phyloP scores from a whole-genome alignment of 2,888 invertebrate species.

The Watsonalla cultraria region DNA sequence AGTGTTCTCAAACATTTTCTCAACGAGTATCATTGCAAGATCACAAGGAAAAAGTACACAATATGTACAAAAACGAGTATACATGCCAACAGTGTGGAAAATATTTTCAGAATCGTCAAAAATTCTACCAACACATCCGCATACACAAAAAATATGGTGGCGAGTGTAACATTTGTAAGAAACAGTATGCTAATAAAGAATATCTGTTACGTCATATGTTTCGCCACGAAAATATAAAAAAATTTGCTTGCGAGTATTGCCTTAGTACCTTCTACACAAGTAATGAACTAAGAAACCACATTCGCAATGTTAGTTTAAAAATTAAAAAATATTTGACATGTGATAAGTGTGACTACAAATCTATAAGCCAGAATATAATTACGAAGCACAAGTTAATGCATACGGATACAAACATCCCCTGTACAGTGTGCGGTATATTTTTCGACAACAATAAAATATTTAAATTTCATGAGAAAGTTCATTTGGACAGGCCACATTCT shows the following conservation, averaged over 20 bases:
- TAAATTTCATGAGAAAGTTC: slow-evolving; percentile 41
- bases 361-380: slow-evolving; percentile 23
- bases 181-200: slow-evolving; percentile 32
- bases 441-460: slow-evolving; percentile 39
- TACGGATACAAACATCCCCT: slow-evolving; percentile 38
- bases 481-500: slow-evolving; percentile 44
- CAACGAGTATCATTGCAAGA: slow-evolving; percentile 46
- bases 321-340: slow-evolving; percentile 36
- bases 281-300: slow-evolving; percentile 53
- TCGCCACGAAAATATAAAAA: slow-evolving; percentile 48
- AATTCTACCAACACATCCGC: slow-evolving; percentile 45
- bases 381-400: slow-evolving; percentile 46
- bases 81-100: slow-evolving; percentile 62
- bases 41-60: slow-evolving; percentile 49
- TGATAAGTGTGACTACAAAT: slow-evolving; percentile 45
- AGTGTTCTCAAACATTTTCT: slow-evolving; percentile 44
- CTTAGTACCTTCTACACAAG: slow-evolving; percentile 49
- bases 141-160: slow-evolving; percentile 26
- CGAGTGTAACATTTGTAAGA: slow-evolving; percentile 42
- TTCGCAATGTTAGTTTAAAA: slow-evolving; percentile 36
- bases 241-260: slow-evolving; percentile 55
- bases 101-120: slow-evolving; percentile 39
- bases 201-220: slow-evolving; percentile 40
- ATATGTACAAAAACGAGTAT: slow-evolving; percentile 34
- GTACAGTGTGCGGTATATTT: slow-evolving; percentile 53